Evolutionary conservation across 2,797 vertebrate genomes (phyloP), one percentile per base, ranked within the genome.

Genomic region (Sciurus carolinensis): DNA sequence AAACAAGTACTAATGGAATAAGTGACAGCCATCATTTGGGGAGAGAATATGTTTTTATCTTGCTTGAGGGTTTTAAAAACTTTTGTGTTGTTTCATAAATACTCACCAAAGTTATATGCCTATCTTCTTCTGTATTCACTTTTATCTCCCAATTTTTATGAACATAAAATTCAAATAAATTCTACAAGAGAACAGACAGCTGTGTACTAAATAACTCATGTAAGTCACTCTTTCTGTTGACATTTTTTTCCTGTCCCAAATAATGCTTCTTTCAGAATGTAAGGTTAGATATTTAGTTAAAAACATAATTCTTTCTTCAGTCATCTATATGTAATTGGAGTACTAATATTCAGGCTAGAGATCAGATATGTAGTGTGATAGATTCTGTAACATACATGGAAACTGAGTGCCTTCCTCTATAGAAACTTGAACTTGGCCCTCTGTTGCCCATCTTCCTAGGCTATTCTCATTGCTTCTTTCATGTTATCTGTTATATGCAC

Each of bases 261-360:
- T 66, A 95, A 80, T 64, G 36, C 24, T 95, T 84, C 47, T 82
- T 95, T 84, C 18, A 96, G 82, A 44, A 82, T 85, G 42, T 85
- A 82, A 94, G 44, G 26, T 69, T 87, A 86, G 28, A 62, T 82
- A 52, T 81, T 66, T 30, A 50, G 77, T 94, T 96, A 50, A 75
- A 91, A 91, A 77, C 57, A 28, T 11, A 42, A 64, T 73, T 62
- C 47, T 80, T 87, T 75, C 28, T 7, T 87, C 3, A 18, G 42
- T 84, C 64, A 36, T 47, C 42, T 62, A 64, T 88, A 72, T 84
- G 54, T 64, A 42, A 22, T 33, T 66, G 59, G 17, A 83, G 11
- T 75, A 72, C 26, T 79, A 52, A 92, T 44, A 50, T 69, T 85
- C 59, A 76, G 66, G 44, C 28, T 20, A 94, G 77, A 79, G 36